Evolutionary conservation across 1,140 invertebrate species (phyloP).

Genomic region (Lasioglossum baleicum): DNA sequence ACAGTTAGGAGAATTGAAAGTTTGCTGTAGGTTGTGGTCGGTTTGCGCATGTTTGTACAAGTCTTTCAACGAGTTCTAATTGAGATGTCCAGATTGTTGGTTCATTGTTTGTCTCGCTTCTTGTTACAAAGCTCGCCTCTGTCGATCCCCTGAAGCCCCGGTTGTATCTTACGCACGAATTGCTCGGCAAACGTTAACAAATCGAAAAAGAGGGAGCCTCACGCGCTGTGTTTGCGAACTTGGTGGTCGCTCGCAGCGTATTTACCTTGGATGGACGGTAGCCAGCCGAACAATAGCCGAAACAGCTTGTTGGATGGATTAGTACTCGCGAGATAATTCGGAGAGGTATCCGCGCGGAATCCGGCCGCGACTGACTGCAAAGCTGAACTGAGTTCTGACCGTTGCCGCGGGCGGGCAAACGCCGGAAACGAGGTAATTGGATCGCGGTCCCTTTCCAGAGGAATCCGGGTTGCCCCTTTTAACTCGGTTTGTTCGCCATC

Average conservation of each 20-base stretch:
- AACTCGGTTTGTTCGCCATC: constrained; percentile 14
- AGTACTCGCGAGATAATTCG: constrained; percentile 35
- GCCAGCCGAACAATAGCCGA: constrained; percentile 39
- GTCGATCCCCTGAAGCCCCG: no score
- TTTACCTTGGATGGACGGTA: constrained; percentile 1
- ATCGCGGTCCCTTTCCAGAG: constrained; percentile 28
- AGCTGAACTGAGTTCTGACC: constrained; percentile 4
- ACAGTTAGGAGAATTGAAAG: no score
- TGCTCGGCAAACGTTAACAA: no score
- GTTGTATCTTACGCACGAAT: no score
- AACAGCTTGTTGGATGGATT: constrained; percentile 34
- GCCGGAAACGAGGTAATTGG: constrained; percentile 28
- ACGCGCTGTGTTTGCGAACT: constrained; percentile 38
- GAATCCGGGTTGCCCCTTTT: constrained; percentile 13
- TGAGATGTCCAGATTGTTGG: no score
- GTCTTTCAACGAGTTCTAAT: no score
- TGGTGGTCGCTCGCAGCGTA: constrained; percentile 43
- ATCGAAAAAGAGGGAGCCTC: neutral
- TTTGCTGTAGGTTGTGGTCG: no score
- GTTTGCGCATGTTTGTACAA: no score
- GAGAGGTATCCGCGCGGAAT: neutral
- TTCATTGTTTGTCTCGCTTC: no score
- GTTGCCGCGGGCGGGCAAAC: neutral
- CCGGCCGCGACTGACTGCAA: no score
- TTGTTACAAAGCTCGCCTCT: no score